Evolutionary conservation across 1,140 invertebrate species (phyloP).

Genomic region (Drosophila pseudoananassae): DNA sequence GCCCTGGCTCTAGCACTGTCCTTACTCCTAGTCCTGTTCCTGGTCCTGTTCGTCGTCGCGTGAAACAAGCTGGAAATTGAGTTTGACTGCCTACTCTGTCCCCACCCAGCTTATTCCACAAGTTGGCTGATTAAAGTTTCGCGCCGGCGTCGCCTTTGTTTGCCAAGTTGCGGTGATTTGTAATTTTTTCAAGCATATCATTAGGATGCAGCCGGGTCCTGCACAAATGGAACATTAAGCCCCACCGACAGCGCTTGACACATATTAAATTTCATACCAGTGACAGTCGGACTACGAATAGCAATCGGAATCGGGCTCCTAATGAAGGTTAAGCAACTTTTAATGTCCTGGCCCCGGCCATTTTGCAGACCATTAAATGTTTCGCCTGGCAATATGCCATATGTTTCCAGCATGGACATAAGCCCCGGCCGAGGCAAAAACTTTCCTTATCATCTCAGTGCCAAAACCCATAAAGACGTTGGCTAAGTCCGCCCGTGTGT

Average conservation of each 20-base stretch:
- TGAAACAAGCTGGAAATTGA: conserved; percentile 72
- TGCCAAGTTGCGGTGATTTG: conserved; percentile 74
- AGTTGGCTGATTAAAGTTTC: conserved; percentile 57
- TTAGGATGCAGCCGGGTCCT: conserved; percentile 65
- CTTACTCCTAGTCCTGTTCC: neutral
- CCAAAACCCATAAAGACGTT: conserved; percentile 73
- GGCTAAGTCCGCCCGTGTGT: conserved; percentile 15
- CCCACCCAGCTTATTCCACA: neutral
- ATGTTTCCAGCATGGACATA: conserved; percentile 72
- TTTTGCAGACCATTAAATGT: conserved; percentile 82
- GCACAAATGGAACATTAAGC: conserved; percentile 79
- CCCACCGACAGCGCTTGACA: conserved; percentile 49
- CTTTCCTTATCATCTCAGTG: conserved; percentile 74
- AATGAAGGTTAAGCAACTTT: conserved; percentile 82
- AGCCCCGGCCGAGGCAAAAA: conserved; percentile 59
- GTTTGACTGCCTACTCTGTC: conserved; percentile 37
- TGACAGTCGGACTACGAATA: conserved; percentile 42
- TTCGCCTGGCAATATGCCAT: conserved; percentile 81
- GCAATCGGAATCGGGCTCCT: conserved; percentile 55
- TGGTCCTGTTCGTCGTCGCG: conserved; percentile 29
- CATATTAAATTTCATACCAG: conserved; percentile 77
- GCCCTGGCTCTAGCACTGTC: conserved; percentile 35
- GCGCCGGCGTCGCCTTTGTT: conserved; percentile 32
- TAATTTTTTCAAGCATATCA: conserved; percentile 71
- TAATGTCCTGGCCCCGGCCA: conserved; percentile 64